A percentile compares a stretch with the other conserved stretches of the same genome.
Conservation (phyloP, 2,888 invertebrate species). For the Hyles lineata region DNA sequence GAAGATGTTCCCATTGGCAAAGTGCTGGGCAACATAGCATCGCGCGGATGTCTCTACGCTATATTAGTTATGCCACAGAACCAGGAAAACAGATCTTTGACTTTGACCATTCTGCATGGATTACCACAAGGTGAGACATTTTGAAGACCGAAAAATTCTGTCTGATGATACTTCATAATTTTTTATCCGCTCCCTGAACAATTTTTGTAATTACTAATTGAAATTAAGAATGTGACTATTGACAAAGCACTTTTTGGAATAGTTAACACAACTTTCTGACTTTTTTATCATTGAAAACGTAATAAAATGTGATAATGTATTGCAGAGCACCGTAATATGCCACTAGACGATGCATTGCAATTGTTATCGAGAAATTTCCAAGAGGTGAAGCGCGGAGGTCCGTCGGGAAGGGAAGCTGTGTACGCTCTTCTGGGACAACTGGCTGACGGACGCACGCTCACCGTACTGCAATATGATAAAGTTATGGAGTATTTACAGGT, state of each 20-base stretch:
- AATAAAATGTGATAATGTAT: not conserved
- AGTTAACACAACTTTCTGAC: no score
- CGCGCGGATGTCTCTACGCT: conserved; percentile 95
- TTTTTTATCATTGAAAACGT: not conserved
- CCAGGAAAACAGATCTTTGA: conserved; percentile 93
- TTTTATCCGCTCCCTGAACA: no score
- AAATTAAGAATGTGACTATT: no score
- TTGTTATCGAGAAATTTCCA: conserved; percentile 89
- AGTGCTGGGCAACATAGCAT: conserved; percentile 93
- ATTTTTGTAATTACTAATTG: no score
- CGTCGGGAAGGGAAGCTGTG: conserved; percentile 86
- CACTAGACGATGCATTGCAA: conserved; percentile 94
- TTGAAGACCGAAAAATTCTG: not conserved
- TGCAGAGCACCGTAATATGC: conserved; percentile 97
- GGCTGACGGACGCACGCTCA: conserved; percentile 91
- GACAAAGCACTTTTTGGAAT: no score
- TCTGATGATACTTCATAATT: not conserved
- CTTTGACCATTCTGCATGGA: conserved; percentile 95
- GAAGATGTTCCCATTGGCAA: conserved; percentile 92
- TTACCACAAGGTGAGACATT: conserved; percentile 90
- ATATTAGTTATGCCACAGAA: conserved; percentile 94
- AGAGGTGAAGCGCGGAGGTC: conserved; percentile 82
- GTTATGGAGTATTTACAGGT: conserved; percentile 85
- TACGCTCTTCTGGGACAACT: conserved; percentile 91
- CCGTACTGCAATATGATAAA: conserved; percentile 91